These are phyloP conservation scores for Oxyscelio sp. DNA, from an alignment of 2,888 invertebrate genomes.

Conservation along the genomic window DNA sequence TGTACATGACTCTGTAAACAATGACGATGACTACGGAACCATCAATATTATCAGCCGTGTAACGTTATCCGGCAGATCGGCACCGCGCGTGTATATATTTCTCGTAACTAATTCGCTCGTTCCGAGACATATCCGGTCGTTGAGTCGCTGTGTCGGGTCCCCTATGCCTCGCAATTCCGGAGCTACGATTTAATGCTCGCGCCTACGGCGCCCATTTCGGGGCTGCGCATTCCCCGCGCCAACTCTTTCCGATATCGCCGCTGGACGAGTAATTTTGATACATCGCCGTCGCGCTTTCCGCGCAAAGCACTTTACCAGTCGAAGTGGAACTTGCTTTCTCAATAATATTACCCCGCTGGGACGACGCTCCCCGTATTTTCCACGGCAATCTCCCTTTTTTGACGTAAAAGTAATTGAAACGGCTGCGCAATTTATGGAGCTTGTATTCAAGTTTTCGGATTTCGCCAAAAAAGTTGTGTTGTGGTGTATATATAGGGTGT, in stretches of 20 bases:
- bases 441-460: neutral
- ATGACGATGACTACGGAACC: conserved; percentile 56
- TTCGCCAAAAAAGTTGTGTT: too few species aligned
- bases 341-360: conserved; percentile 76
- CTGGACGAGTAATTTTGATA: conserved; percentile 85
- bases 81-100: conserved; percentile 49
- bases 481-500: too few species aligned
- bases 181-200: conserved; percentile 78
- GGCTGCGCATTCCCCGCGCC: neutral
- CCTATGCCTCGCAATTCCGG: conserved; percentile 57
- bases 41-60: conserved; percentile 62
- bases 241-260: conserved; percentile 76
- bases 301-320: conserved; percentile 3
- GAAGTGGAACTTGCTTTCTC: conserved; percentile 75
- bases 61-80: conserved; percentile 60
- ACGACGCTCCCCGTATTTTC: conserved; percentile 28
- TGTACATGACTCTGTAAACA: conserved; percentile 63
- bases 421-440: neutral
- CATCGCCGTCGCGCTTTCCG: conserved; percentile 76
- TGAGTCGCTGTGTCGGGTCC: conserved; percentile 14
- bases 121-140: conserved; percentile 54
- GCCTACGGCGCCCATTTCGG: conserved; percentile 62
- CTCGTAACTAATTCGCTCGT: conserved; percentile 59
- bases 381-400: conserved; percentile 51
- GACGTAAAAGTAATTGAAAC: conserved; percentile 37